Conservation (phyloP, 1,140 invertebrate species). For the Tetraneura akinire region DNA sequence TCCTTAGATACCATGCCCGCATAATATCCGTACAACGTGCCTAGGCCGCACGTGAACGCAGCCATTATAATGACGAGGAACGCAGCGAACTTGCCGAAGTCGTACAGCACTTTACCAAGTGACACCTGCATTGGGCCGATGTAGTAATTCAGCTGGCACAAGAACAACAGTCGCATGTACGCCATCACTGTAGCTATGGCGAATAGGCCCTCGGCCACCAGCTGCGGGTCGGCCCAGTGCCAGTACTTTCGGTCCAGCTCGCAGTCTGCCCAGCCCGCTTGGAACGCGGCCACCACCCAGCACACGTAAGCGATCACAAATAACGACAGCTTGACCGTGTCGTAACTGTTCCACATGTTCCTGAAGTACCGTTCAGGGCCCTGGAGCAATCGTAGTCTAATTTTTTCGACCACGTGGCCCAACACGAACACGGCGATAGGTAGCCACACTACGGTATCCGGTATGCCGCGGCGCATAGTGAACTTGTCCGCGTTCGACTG, state of each 20-base stretch:
- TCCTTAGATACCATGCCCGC: constrained; percentile 65
- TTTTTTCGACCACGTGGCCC: constrained; percentile 57
- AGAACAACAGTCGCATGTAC: constrained; percentile 64
- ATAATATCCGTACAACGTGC: constrained; percentile 64
- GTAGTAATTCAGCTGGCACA: constrained; percentile 64
- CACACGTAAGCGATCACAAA: constrained; percentile 61
- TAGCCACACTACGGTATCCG: constrained; percentile 67
- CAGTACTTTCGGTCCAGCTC: constrained; percentile 67
- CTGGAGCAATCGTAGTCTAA: constrained; percentile 65
- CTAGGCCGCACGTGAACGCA: constrained; percentile 61
- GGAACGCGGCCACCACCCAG: constrained; percentile 61
- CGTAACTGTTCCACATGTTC: constrained; percentile 74
- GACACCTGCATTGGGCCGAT: constrained; percentile 67
- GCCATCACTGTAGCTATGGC: constrained; percentile 74
- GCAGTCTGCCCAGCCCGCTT: constrained; percentile 62
- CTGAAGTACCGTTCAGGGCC: constrained; percentile 73
- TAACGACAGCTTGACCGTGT: constrained; percentile 69
- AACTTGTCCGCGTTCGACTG: constrained; percentile 64
- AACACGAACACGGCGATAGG: constrained; percentile 63
- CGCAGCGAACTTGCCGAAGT: constrained; percentile 63
- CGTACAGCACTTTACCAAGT: constrained; percentile 65
- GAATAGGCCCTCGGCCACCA: constrained; percentile 73
- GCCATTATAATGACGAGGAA: constrained; percentile 64
- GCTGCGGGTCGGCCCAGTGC: constrained; percentile 70
- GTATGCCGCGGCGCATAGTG: constrained; percentile 58